Percentiles rank a stretch among this genome's conserved stretches.
Conservation (phyloP, 2,113 vertebrate genomes). For the Plotosus lineatus region DNA sequence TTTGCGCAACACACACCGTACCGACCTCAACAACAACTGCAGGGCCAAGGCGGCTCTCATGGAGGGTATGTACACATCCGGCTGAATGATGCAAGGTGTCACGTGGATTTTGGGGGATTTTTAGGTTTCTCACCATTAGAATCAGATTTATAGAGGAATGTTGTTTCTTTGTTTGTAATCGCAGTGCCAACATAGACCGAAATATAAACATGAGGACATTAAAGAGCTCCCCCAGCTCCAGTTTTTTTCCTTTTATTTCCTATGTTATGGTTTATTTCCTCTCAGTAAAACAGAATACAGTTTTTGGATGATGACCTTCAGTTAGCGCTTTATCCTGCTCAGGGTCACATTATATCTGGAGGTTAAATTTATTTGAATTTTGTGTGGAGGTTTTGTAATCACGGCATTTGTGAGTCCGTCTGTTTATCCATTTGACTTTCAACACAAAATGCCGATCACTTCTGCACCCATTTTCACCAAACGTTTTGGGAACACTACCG, state of each 20-base stretch:
- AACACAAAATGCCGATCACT: neutral
- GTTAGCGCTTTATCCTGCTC: no score
- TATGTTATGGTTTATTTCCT: neutral
- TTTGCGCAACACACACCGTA: slow-evolving; percentile 81
- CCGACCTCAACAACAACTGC: slow-evolving; percentile 83
- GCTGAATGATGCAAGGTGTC: neutral
- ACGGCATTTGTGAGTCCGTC: neutral
- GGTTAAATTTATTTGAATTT: neutral
- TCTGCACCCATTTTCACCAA: no score
- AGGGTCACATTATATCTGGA: neutral
- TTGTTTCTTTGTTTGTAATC: neutral
- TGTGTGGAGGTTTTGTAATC: no score
- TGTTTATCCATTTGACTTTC: no score
- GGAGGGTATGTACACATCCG: slow-evolving; percentile 75
- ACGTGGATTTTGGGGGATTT: neutral
- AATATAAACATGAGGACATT: neutral
- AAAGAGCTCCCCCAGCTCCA: neutral
- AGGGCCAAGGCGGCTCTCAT: slow-evolving; percentile 79
- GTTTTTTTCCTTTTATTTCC: neutral
- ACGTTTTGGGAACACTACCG: no score
- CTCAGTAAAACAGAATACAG: neutral
- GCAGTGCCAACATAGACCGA: neutral
- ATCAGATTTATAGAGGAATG: neutral
- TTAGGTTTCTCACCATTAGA: neutral
- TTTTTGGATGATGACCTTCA: neutral